Conservation (phyloP, 2,797 vertebrate genomes). For the Pseudochirops corinnae region DNA sequence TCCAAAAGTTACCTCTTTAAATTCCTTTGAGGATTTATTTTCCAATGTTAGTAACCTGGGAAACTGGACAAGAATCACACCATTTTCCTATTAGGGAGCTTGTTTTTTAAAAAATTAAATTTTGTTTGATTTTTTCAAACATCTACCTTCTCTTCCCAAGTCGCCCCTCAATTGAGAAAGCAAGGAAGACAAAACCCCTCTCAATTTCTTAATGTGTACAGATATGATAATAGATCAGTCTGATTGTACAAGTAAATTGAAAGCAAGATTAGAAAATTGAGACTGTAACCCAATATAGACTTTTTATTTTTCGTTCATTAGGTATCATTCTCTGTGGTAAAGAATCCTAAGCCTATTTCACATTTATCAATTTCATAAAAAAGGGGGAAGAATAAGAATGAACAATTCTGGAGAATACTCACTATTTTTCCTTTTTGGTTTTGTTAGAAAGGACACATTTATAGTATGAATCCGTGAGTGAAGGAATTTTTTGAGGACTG, state of each 20-base stretch:
- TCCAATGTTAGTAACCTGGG: neutral
- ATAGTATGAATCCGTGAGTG: slow-evolving; percentile 17
- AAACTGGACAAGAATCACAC: neutral
- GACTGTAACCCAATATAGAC: neutral
- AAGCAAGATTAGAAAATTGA: slow-evolving; percentile 37
- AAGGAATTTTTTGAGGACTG: slow-evolving; percentile 40
- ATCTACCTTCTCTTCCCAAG: neutral
- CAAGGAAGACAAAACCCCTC: neutral
- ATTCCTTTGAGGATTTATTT: neutral
- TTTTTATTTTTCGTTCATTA: slow-evolving; percentile 42
- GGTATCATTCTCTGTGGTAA: slow-evolving; percentile 26
- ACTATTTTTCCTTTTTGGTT: neutral
- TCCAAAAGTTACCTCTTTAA: neutral
- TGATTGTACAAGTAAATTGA: slow-evolving; percentile 10
- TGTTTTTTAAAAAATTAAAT: neutral
- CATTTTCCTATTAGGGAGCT: neutral
- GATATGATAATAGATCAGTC: neutral
- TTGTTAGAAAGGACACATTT: slow-evolving; percentile 39
- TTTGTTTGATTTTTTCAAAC: neutral
- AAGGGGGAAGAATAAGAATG: slow-evolving; percentile 39
- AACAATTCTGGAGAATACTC: neutral
- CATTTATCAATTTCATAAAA: slow-evolving; percentile 41
- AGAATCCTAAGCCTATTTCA: slow-evolving; percentile 9
- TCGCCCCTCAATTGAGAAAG: neutral
- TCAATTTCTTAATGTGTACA: neutral